These are phyloP conservation scores for Poliocrania exsul DNA, from an alignment of 2,797 vertebrate genomes.

Conservation along the genomic window DNA sequence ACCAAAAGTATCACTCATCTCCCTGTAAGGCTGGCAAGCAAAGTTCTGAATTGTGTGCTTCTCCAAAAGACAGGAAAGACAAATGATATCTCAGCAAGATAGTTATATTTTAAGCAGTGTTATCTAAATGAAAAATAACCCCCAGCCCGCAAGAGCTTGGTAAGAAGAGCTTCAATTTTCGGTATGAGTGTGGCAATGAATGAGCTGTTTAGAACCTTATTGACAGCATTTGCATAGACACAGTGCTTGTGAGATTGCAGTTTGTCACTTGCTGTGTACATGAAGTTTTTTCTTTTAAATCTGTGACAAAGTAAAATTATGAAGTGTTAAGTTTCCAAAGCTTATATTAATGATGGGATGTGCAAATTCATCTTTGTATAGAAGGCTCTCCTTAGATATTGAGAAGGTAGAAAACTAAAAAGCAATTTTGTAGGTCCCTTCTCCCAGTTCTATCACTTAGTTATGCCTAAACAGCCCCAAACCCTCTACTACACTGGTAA, in stretches of 20 bases:
- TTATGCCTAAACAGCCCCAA: not conserved
- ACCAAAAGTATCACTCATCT: not conserved
- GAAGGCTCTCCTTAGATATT: not conserved
- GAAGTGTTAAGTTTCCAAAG: conserved; percentile 45
- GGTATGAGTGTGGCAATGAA: conserved; percentile 60
- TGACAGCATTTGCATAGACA: conserved; percentile 73
- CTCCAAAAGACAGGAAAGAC: conserved; percentile 38
- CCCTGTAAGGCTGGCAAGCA: not conserved
- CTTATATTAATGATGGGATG: conserved; percentile 33
- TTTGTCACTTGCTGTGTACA: conserved; percentile 68
- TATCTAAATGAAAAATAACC: conserved; percentile 73
- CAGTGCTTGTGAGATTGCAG: conserved; percentile 68
- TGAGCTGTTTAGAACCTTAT: conserved; percentile 70
- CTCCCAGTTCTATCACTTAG: not conserved
- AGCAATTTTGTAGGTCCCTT: not conserved
- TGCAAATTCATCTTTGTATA: not conserved
- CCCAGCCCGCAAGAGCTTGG: conserved; percentile 45
- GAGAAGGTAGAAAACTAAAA: not conserved
- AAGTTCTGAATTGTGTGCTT: not conserved
- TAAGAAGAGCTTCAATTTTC: conserved; percentile 69
- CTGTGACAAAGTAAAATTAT: conserved; percentile 61
- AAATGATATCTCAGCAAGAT: conserved; percentile 68
- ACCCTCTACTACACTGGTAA: not conserved
- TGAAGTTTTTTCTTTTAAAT: conserved; percentile 32
- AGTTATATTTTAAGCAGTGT: conserved; percentile 72